Percentiles rank a stretch among this genome's conserved stretches.
Conservation (phyloP, 2,113 vertebrate genomes). For the rat (Rattus norvegicus) region GRCr8 NC_086029.1:80129501-80130000, state of each 20-base stretch:
- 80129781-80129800: not conserved
- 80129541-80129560: not conserved
- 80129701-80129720: not conserved
- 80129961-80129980: slow-evolving; percentile 10
- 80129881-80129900: not conserved
- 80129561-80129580: not conserved
- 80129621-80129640: not conserved
- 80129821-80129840: not conserved
- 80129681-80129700: slow-evolving; percentile 39
- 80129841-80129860: not conserved
- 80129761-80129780: not conserved
- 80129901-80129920: not conserved
- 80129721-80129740: not conserved
- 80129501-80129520: not conserved
- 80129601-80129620: not conserved
- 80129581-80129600: not conserved
- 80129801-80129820: not conserved
- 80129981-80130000: slow-evolving; percentile 73
- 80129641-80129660: slow-evolving; percentile 23
- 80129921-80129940: not conserved
- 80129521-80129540: not conserved
- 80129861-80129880: not conserved
- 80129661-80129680: not conserved
- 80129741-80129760: not conserved
- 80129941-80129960: not conserved